Evolutionary conservation across 1,140 invertebrate genomes (phyloP).

Genomic region (Ceratosolen fusciceps): DNA sequence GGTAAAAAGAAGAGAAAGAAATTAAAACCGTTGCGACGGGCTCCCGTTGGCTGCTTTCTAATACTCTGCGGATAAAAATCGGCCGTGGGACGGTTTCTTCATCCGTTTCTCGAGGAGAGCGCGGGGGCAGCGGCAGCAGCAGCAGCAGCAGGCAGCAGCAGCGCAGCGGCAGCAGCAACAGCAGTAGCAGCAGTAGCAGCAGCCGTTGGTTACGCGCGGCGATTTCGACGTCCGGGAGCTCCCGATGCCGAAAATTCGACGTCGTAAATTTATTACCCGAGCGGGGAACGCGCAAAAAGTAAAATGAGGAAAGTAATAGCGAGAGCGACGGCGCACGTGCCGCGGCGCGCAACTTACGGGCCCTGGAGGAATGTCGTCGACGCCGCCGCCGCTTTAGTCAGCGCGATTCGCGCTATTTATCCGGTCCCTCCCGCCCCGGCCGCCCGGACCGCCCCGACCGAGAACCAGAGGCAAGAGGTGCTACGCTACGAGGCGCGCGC

Average conservation of each 20-base stretch:
- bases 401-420: not conserved
- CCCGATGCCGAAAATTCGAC: not conserved
- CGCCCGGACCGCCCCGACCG: not conserved
- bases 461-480: not conserved
- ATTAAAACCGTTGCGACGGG: not conserved
- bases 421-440: not conserved
- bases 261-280: not conserved
- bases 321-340: not conserved
- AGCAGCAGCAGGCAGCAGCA: too few species aligned
- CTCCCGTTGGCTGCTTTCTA: not conserved
- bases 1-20: not conserved
- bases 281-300: not conserved
- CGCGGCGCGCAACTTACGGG: not conserved
- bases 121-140: too few species aligned
- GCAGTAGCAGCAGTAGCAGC: too few species aligned
- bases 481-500: too few species aligned
- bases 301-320: not conserved
- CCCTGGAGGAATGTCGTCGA: conserved; percentile 12
- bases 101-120: too few species aligned
- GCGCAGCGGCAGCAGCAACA: too few species aligned
- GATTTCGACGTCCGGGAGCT: not conserved
- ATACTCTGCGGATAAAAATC: not conserved
- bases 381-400: conserved; percentile 1
- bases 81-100: too few species aligned
- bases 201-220: not conserved